Base-by-base conservation (phyloP, 2,113 vertebrate genomes). In the Nasalis larvatus region DNA sequence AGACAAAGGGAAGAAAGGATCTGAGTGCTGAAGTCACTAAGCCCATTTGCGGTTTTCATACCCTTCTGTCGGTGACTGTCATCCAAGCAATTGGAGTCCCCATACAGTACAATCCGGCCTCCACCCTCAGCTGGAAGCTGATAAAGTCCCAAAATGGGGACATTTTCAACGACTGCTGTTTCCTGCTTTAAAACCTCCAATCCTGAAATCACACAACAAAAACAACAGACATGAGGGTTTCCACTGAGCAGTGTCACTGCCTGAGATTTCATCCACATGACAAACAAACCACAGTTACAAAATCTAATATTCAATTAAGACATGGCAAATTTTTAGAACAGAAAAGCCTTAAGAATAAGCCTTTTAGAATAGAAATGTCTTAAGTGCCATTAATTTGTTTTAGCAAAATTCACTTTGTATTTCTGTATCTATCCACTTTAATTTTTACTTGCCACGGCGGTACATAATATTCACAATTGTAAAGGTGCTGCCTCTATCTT, bases 41-140 rank as follows among this genome's bases (percentile, higher is more conserved):
- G 80, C 30, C n/a, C 23, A 8, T 8, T 1, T 6, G 47, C 12
- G 4, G 7, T 60, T 17, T 32, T 77, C 98, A 7, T 88, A 99
- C 99, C 99, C 99, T 99, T 99, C 98, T 99, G 99, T 21, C 99
- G 98, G 98, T 99, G 99, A 98, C 99, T 99, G 98, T 99, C 99
- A 11, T 99, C 99, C 95, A 99, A 98, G 98, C 99, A 99, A 91
- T 99, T 99, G 0, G 99, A 99, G 95, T 99, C 99, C 0, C 99
- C 99, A 0, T 99, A 99, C 82, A 99, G 98, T 86, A 99, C 99
- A 0, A 99, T 99, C 2, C 99, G 99, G 27, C 99, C 99, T 12
- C 99, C 99, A 0, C 99, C 99, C 42, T 99, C 99, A 0, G 98
- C 99, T 0, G 99, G 99, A 8, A 99, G 99, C 98, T 99, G 99